These are phyloP conservation scores for Chromoteleia sp. DNA, from an alignment of 2,888 invertebrate genomes.

Conservation along the genomic window DNA sequence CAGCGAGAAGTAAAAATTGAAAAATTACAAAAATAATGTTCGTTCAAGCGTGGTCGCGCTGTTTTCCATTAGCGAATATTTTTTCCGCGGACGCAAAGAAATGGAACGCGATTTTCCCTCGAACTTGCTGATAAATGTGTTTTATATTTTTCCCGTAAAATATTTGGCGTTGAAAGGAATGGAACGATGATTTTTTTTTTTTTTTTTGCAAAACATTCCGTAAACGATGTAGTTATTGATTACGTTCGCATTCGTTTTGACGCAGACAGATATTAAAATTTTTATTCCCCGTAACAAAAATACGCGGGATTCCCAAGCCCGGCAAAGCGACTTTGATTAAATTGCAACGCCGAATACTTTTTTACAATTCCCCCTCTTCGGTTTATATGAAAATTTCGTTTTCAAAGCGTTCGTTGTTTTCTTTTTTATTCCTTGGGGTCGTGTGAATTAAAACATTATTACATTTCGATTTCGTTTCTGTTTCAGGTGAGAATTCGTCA, in stretches of 20 bases:
- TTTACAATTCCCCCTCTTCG: not conserved
- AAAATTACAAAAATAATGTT: too few species aligned
- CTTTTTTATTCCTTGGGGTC: not conserved
- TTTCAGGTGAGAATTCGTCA: slow-evolving; percentile 23
- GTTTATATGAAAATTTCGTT: slow-evolving; percentile 2
- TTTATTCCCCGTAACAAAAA: slow-evolving; percentile 34
- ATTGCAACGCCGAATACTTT: slow-evolving; percentile 20
- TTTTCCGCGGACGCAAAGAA: too few species aligned
- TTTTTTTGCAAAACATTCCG: slow-evolving; percentile 14
- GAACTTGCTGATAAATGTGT: slow-evolving; percentile 24
- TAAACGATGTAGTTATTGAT: slow-evolving; percentile 54
- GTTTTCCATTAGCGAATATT: too few species aligned
- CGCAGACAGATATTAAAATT: slow-evolving; percentile 45
- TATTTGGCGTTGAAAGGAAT: slow-evolving; percentile 21
- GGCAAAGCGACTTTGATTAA: slow-evolving; percentile 32
- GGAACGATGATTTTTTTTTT: not conserved
- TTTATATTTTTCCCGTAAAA: slow-evolving; percentile 33
- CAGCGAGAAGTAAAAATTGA: too few species aligned
- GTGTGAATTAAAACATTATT: not conserved
- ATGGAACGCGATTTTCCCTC: too few species aligned
- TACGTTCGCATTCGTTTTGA: slow-evolving; percentile 36
- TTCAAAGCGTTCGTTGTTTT: not conserved
- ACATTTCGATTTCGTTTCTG: slow-evolving; percentile 17
- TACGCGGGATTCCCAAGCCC: slow-evolving; percentile 9
- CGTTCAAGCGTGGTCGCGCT: too few species aligned